These are phyloP conservation scores for Drosophila nannoptera DNA, from an alignment of 1,140 invertebrate species.

Conservation along the genomic window DNA sequence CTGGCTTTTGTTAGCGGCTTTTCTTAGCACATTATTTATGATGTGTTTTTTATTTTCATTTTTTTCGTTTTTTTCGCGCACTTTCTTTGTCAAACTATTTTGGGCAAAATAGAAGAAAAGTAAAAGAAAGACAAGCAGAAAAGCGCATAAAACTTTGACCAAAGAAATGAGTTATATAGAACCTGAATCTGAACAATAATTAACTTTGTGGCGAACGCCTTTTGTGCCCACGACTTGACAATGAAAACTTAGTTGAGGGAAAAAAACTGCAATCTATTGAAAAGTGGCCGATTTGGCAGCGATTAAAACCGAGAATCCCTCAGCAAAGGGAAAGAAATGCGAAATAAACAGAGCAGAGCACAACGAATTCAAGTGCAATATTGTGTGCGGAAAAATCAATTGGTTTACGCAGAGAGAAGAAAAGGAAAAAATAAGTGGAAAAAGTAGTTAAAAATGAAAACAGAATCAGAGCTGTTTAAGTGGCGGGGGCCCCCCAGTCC, in stretches of 20 bases:
- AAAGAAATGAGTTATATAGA: slow-evolving; percentile 33
- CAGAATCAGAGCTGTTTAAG: slow-evolving; percentile 16
- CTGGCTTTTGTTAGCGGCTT: slow-evolving; percentile 59
- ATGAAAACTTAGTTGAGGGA: slow-evolving; percentile 15
- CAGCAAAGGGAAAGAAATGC: slow-evolving; percentile 12
- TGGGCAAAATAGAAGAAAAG: slow-evolving; percentile 30
- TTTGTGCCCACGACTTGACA: slow-evolving; percentile 28
- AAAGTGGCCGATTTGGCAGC: slow-evolving; percentile 37
- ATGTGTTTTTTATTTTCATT: slow-evolving; percentile 52
- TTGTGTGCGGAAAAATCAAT: slow-evolving; percentile 27
- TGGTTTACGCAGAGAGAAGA: slow-evolving; percentile 1
- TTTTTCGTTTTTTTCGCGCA: slow-evolving; percentile 39
- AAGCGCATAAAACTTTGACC: slow-evolving; percentile 11
- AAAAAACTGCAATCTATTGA: slow-evolving; percentile 2
- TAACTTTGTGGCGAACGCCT: slow-evolving; percentile 42
- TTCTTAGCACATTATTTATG: slow-evolving; percentile 74
- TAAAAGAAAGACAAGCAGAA: slow-evolving; percentile 37
- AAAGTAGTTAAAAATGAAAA: slow-evolving; percentile 2
- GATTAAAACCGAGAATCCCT: slow-evolving; percentile 46
- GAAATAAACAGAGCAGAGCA: slow-evolving; percentile 32
- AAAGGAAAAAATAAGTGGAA: background rate
- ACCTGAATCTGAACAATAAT: slow-evolving; percentile 47
- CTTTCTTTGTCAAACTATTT: slow-evolving; percentile 67
- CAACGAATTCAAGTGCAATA: slow-evolving; percentile 31
- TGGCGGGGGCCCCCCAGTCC: slow-evolving; percentile 13